Evolutionary conservation across 2,888 invertebrate genomes (phyloP), one percentile per base, ranked within the genome.

Genomic region (Drosophila melanosoma): DNA sequence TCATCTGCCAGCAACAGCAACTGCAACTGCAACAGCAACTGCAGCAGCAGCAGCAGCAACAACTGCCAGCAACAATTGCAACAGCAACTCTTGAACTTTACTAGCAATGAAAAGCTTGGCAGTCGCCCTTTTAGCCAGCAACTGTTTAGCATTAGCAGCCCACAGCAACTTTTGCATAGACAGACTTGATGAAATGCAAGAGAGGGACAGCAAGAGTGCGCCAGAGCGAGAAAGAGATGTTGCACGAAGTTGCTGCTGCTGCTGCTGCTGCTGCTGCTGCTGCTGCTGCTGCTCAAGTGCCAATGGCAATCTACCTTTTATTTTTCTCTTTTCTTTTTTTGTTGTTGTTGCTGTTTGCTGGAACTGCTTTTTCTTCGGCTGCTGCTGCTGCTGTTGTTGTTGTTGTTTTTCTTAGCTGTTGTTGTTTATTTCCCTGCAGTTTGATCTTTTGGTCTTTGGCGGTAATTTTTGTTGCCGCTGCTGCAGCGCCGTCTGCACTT

Each of bases 401-500:
- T 69, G 75, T 64, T 87, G 87, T 82, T 86, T 87, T 89, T 89
- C 45, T 20, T 66, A 64, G 84, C 36, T 74, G 75, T 65, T 87
- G 87, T 89, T 86, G 90, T 90, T 90, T 86, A 90, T 87, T 90
- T 90, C 87, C 76, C 67, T 83, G 77, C 74, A 78, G 84, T 82
- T 87, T 87, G 87, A 87, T 87, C 87, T 87, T 90, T 87, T 89
- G 90, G 87, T 89, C 87, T 87, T 87, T 87, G 87, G 87, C 90
- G 87, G 90, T 87, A 90, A 87, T 90, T 88, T 88, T 90, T 83
- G 77, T 81, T 76, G 76, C 69, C 64, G 63, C 67, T 62, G 75
- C 64, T 53, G 61, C 69, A 57, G 75, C 77, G 71, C 67, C 69
- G 75, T 76, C 76, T 88, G 77, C 89, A 78, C 74, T 78, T 89